These are phyloP conservation scores for Ecliptopera silaceata DNA, from an alignment of 2,888 invertebrate species.

Conservation along the genomic window DNA sequence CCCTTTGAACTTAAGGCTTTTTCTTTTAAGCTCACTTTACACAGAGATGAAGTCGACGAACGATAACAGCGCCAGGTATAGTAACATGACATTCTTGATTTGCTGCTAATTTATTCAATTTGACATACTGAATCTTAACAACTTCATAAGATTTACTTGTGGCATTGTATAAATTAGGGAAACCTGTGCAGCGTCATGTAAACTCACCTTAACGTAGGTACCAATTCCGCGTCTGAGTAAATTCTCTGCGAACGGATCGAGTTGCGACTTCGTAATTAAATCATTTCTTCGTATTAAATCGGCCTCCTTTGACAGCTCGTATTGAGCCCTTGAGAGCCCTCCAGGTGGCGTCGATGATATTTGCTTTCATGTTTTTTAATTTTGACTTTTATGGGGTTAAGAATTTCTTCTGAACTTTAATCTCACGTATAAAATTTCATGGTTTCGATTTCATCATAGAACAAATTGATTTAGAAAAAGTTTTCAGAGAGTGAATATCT, in stretches of 20 bases:
- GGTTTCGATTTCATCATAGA: constrained; percentile 8
- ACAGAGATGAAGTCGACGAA: constrained; percentile 24
- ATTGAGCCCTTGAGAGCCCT: constrained; percentile 61
- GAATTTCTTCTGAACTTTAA: constrained; percentile 34
- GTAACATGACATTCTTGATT: background rate
- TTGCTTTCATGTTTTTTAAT: constrained; percentile 60
- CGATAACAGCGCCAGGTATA: background rate
- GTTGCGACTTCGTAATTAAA: constrained; percentile 72
- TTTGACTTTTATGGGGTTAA: constrained; percentile 45
- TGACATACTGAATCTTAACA: background rate
- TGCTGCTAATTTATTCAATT: background rate
- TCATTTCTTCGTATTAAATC: constrained; percentile 71
- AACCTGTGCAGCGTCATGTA: constrained; percentile 7
- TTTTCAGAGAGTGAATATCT: background rate
- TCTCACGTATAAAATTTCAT: constrained; percentile 32
- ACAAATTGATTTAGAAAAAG: constrained; percentile 6
- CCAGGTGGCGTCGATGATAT: constrained; percentile 53
- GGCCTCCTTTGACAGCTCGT: constrained; percentile 62
- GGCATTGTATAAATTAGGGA: background rate
- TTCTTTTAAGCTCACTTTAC: constrained; percentile 53
- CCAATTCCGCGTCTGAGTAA: constrained; percentile 16
- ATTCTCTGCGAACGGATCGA: constrained; percentile 48
- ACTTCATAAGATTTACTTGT: background rate
- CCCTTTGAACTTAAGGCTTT: constrained; percentile 66
- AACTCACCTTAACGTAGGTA: constrained; percentile 12